Base-by-base conservation (phyloP, 2,797 vertebrate species). In the Eulemur albifrons region DNA sequence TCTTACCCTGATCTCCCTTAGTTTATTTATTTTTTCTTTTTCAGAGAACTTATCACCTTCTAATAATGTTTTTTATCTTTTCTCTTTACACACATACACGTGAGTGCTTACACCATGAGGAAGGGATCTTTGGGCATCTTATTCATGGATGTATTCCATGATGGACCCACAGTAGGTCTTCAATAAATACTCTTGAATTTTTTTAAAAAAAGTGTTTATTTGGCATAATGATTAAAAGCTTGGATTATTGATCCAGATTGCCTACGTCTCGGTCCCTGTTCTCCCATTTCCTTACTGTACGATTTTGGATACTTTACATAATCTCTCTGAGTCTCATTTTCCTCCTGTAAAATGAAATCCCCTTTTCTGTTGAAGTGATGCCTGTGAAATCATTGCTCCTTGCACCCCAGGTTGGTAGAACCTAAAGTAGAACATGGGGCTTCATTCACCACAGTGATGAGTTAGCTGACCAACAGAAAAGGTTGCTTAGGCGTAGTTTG, bases 41-140 rank as follows among this genome's bases (percentile, higher is more conserved):
- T 40, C 75, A 38, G 14, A 69, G 57, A 57, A 67, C 11, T 15
- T 75, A 15, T 3, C 35, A 27, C 27, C 8, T 79, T 73, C 15
- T 72, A 38, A 85, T 4, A 54, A 8, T 48, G 32, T 48, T 43
- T 76, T 57, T 81, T 70, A 0, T 20, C 32, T 65, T 21, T 65
- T 81, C 79, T 59, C n/a, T 35, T 3, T 25, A 63, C 3, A 25
- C 45, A 59, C 30, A 27, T 8, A 18, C 1, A 63, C 6, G 2
- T 35, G 21, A 54, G 32, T 14, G 27, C 57, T 69, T 7, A 63
- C 0, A 0, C 5, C 43, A 81, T 0, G 8, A 38, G 27, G 32
- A 10, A 43, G 30, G 63, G 21, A 38, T 61, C n/a, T 17, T 0
- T 50, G 67, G 54, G 38, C 9, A 13, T 6, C 67, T 38, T 25